Evolutionary conservation across 2,797 vertebrate genomes (phyloP).

Genomic region (Setipinna tenuifilis): DNA sequence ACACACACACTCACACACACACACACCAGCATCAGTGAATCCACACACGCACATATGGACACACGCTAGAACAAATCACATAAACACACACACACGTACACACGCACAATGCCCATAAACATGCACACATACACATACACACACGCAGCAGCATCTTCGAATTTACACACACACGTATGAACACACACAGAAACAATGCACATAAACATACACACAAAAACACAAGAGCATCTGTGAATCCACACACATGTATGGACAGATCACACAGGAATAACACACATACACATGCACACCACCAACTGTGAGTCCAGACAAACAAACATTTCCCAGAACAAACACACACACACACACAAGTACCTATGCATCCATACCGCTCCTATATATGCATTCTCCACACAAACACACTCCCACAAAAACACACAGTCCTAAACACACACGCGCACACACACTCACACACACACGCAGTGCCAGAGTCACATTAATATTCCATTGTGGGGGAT

Average conservation of each 20-base stretch:
- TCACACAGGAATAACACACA: constrained; percentile 26
- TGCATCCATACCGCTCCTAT: no score
- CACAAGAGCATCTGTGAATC: background rate
- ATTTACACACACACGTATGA: no score
- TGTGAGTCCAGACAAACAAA: no score
- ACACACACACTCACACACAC: constrained; percentile 33
- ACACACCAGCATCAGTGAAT: constrained; percentile 31
- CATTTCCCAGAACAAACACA: background rate
- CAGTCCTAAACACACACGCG: constrained; percentile 37
- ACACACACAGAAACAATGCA: no score
- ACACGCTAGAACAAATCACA: background rate
- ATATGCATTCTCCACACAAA: no score
- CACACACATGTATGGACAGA: no score
- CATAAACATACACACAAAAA: constrained; percentile 27
- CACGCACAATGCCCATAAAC: background rate
- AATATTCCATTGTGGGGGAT: constrained; percentile 63
- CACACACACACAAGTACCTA: constrained; percentile 17
- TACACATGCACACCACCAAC: constrained; percentile 45
- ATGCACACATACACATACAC: background rate
- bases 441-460: constrained; percentile 34
- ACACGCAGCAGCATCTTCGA: background rate
- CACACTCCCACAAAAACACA: no score
- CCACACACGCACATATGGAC: constrained; percentile 39
- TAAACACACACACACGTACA: constrained; percentile 29
- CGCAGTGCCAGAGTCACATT: constrained; percentile 60